Conservation (phyloP, 2,113 vertebrate genomes). For the Zootoca vivipara region DNA sequence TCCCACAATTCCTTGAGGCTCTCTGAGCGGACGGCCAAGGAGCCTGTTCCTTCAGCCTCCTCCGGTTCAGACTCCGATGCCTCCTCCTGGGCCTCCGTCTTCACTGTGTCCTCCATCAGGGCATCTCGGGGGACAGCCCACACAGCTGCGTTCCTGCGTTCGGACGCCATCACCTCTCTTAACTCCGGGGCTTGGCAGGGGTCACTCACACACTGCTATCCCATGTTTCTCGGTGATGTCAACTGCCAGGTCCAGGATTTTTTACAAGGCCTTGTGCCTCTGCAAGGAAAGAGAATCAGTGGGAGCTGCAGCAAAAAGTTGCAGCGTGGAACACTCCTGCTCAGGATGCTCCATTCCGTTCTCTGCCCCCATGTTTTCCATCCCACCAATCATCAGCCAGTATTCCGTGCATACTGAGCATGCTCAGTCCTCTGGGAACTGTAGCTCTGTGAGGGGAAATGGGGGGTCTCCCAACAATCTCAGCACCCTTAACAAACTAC, state of each 20-base stretch:
- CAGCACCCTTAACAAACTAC: too few species aligned
- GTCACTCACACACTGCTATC: fast-evolving
- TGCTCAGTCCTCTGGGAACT: too few species aligned
- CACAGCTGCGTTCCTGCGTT: background rate
- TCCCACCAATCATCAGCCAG: background rate
- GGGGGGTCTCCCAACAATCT: too few species aligned
- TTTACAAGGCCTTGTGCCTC: background rate
- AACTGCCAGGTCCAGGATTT: background rate
- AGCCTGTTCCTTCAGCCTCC: background rate
- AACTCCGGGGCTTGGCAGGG: background rate
- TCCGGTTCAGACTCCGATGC: background rate
- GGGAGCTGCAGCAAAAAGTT: background rate
- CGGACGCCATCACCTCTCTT: background rate
- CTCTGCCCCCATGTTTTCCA: background rate
- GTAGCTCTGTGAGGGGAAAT: too few species aligned
- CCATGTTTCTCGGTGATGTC: background rate
- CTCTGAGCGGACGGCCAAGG: background rate
- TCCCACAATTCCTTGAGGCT: background rate
- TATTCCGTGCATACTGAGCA: background rate
- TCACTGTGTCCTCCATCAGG: background rate
- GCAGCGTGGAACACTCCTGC: background rate
- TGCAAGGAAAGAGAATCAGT: background rate
- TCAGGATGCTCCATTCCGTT: background rate
- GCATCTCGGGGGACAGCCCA: background rate
- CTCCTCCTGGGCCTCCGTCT: background rate